Evolutionary conservation across 2,888 invertebrate genomes (phyloP).

Genomic region (Bembecia ichneumoniformis): DNA sequence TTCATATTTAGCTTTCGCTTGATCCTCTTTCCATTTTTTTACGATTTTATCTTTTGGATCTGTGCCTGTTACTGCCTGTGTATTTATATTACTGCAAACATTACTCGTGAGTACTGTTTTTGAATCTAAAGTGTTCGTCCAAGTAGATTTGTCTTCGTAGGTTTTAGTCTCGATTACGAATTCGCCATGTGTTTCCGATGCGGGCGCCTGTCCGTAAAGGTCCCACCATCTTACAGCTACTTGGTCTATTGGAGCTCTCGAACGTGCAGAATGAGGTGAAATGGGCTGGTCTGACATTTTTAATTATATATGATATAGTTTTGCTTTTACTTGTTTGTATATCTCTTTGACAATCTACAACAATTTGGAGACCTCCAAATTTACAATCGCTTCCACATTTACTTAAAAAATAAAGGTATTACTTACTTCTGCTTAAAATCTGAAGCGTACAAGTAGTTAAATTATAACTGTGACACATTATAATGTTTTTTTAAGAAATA

Average conservation of each 20-base stretch:
- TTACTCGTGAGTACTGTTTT: constrained; percentile 23
- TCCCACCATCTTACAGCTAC: constrained; percentile 47
- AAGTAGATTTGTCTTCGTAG: constrained; percentile 29
- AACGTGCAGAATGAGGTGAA: constrained; percentile 41
- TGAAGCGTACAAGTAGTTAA: too few relatives aligned
- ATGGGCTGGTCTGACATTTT: constrained; percentile 30
- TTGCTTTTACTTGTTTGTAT: not conserved
- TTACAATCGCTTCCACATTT: too few relatives aligned
- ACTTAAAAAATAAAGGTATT: too few relatives aligned
- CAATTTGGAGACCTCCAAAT: not conserved
- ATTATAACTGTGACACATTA: too few relatives aligned
- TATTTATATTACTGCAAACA: constrained; percentile 18
- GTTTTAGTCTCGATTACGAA: constrained; percentile 9
- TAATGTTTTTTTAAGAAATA: too few relatives aligned
- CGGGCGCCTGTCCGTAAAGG: constrained; percentile 19
- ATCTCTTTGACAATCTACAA: not conserved
- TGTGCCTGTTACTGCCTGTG: constrained; percentile 10
- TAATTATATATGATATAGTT: not conserved
- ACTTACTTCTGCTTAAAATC: too few relatives aligned
- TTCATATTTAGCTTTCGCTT: constrained; percentile 45
- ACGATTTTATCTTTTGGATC: constrained; percentile 43
- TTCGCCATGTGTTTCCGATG: constrained; percentile 9
- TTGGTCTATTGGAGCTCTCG: constrained; percentile 48
- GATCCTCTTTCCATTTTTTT: constrained; percentile 53
- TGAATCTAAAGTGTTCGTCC: constrained; percentile 18